Percentiles rank a stretch among this genome's conserved stretches.
Conservation (phyloP, 2,888 invertebrate genomes). For the Drosophila mimetica region DNA sequence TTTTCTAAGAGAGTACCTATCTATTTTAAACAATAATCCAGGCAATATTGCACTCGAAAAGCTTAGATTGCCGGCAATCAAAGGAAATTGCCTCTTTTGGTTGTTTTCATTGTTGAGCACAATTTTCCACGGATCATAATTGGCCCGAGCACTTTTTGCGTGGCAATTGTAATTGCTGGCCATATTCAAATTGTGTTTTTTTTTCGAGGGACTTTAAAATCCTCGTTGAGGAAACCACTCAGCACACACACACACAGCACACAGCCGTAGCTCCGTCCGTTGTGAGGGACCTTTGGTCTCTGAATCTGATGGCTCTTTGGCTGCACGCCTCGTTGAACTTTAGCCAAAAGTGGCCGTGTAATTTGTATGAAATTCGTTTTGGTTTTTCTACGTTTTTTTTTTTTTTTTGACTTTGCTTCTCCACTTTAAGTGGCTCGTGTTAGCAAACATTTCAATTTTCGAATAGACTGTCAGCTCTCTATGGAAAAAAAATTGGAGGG, state of each 20-base stretch:
- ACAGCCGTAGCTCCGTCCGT: slow-evolving; percentile 9
- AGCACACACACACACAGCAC: slow-evolving; percentile 22
- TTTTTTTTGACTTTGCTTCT: slow-evolving; percentile 6
- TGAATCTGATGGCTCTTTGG: slow-evolving; percentile 46
- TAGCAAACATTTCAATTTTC: slow-evolving; percentile 77
- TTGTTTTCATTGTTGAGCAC: slow-evolving; percentile 18
- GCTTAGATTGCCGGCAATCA: slow-evolving; percentile 14
- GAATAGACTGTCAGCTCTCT: slow-evolving; percentile 43
- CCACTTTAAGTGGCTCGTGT: slow-evolving; percentile 51
- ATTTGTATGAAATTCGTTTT: slow-evolving; percentile 68
- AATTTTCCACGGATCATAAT: slow-evolving; percentile 33
- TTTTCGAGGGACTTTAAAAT: slow-evolving; percentile 34
- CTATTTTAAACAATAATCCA: slow-evolving; percentile 3
- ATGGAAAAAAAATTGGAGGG: background rate
- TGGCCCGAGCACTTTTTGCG: slow-evolving; percentile 31
- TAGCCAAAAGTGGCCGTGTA: slow-evolving; percentile 71
- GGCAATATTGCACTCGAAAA: slow-evolving; percentile 2
- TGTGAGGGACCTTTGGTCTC: slow-evolving; percentile 26
- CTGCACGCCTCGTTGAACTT: slow-evolving; percentile 67
- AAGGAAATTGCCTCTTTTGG: slow-evolving; percentile 17
- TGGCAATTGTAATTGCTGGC: slow-evolving; percentile 61
- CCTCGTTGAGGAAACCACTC: slow-evolving; percentile 31
- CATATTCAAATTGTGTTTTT: slow-evolving; percentile 63
- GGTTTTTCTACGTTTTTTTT: slow-evolving; percentile 29
- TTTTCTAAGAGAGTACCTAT: too few species aligned